Evolutionary conservation across 1,140 invertebrate genomes (phyloP), one percentile per base, ranked within the genome.

Genomic region (Camponotus pennsylvanicus): DNA sequence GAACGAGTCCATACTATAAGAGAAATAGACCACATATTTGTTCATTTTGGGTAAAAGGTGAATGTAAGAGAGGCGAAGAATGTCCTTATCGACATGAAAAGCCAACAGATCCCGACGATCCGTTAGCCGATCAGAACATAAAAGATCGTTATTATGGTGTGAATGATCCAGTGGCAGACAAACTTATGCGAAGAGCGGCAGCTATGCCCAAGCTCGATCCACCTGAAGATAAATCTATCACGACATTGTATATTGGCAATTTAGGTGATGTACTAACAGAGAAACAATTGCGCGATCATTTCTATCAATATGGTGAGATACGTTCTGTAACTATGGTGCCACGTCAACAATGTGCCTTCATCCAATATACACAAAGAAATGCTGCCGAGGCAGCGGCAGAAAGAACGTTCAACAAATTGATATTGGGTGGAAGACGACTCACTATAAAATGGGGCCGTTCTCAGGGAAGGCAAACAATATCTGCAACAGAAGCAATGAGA

Each of bases 11-110:
- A 0, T 99, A 99, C 94, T 99, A 99, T 93, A 99, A 99, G 93
- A 95, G 99, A 70, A 99, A 99, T 93, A 96, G 99, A 89, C 99
- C 99, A 0, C 99, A 99, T 94, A 99, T 99, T 64, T 99, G 99
- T 95, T 99, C 99, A 0, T 99, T 99, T 95, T 99, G 99, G 98
- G 99, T 99, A 0, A 99, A 99, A 96, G 99, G 99, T 1, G 99
- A 99, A 95, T 99, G 99, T 94, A 98, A 99, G 93, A 96, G 99
- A 95, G 99, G 99, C 18, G 99, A 99, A 95, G 99, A 99, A 93
- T 99, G 99, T 96, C 99, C 99, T 0, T 99, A 99, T 94, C 96
- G 99, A 32, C 99, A 99, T 93, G 99, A 99, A 93, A 99, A 99
- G 93, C 99, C 99, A 2, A 99, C 99, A 27, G 99, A 99, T 96